Base-by-base conservation (phyloP, 2,888 invertebrate species). In the Heteromyza rotundicornis region DNA sequence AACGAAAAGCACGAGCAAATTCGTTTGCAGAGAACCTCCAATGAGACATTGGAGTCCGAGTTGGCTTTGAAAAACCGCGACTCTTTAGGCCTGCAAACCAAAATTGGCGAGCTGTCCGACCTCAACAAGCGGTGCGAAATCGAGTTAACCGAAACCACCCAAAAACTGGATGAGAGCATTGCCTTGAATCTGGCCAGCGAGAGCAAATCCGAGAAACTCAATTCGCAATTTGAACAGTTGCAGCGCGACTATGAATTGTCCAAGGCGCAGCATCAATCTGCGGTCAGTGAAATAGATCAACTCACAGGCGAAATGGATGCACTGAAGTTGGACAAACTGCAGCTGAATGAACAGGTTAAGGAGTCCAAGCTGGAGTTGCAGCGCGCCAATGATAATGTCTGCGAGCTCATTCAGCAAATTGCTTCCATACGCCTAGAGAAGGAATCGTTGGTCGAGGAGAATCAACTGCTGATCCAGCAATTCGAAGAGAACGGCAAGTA, bases 371-470 rank as follows among this genome's bases (percentile, higher is more conserved):
- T 59, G 2, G 69, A 68, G 19, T 17, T 70, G 1, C 63, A 63
- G 8, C 66, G 67, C 14, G 66, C 70, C 12, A 72, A 70, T 36
- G 70, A 74, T n/a, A 73, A 73, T 62, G 64, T 75, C 1, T 67
- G 68, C 2, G 66, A 70, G 16, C 55, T 75, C 1, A 75, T 71
- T 50, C 71, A 70, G 47, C 70, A 74, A 62, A 67, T 71, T 14
- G 66, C 70, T 16, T 67, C 69, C 0, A 68, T 71, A 53, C 69
- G 73, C 2, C 50, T 66, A 17, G 72, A 73, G 60, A 73, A 73
- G 32, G 69, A 73, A 50, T 20, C 61, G 1, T 58, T 63, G 1
- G 51, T 67, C 3, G 68, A 71, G 8, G 73, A 74, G 40, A 68
- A 61, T 51, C 56, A 35, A 12, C 24, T 59, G 44, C 19, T 71